A percentile compares a stretch with the other conserved stretches of the same genome.
Evolutionary conservation across 2,888 invertebrate species (phyloP).

Genomic region (Nemotelus nigrinus): DNA sequence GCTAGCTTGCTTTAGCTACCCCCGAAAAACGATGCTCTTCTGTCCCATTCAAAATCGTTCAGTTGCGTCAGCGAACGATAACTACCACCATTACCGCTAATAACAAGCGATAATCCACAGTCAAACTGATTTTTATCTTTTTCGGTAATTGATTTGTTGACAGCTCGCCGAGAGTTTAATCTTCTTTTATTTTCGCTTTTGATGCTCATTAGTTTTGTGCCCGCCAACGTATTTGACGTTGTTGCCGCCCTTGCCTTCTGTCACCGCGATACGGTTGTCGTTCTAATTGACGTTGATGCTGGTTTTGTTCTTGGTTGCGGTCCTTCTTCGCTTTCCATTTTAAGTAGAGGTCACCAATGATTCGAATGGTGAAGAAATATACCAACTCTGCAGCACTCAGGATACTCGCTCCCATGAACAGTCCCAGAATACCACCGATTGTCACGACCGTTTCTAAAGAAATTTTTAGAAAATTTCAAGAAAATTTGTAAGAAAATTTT

Average conservation of each 20-base stretch:
- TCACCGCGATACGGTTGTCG: not conserved
- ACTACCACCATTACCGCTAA: constrained; percentile 6
- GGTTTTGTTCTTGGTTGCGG: not conserved
- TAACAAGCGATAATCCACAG: constrained; percentile 17
- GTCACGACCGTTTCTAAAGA: constrained; percentile 67
- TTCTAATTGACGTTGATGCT: not conserved
- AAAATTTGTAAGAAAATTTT: no score
- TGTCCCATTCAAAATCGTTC: constrained; percentile 5
- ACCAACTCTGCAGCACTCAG: constrained; percentile 70
- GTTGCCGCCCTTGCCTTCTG: not conserved
- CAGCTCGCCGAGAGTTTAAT: constrained; percentile 22
- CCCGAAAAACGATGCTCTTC: not conserved
- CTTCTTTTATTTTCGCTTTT: constrained; percentile 8
- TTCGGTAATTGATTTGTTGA: constrained; percentile 15
- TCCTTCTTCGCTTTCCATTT: not conserved
- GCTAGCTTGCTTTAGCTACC: no score
- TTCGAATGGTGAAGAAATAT: constrained; percentile 66
- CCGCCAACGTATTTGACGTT: not conserved
- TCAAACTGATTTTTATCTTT: constrained; percentile 29
- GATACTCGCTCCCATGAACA: constrained; percentile 71
- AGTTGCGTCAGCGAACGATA: not conserved
- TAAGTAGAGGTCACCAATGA: constrained; percentile 33
- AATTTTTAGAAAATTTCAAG: no score
- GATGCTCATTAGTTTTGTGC: constrained; percentile 25
- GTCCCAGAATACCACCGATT: constrained; percentile 70